Percentiles rank a stretch among this genome's conserved stretches.
These are phyloP conservation scores for Sciurus carolinensis DNA, from an alignment of 2,797 vertebrate species.

Conservation along the genomic window DNA sequence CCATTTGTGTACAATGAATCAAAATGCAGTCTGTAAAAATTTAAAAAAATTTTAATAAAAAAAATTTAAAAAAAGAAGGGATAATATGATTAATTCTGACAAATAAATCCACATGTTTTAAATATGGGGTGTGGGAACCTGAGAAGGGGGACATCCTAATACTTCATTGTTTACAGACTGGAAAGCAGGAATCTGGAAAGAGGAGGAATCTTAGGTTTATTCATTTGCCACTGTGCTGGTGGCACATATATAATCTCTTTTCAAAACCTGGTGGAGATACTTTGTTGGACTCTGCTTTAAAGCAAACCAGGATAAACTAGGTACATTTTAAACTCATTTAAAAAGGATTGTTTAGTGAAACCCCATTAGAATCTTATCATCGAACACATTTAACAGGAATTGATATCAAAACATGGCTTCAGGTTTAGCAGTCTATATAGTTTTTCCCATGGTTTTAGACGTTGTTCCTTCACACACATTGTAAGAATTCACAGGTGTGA, in stretches of 20 bases:
- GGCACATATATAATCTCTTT: constrained; percentile 12
- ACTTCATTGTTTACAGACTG: constrained; percentile 48
- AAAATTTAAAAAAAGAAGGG: neutral
- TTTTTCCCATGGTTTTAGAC: neutral
- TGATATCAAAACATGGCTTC: too few species aligned
- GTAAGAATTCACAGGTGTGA: neutral
- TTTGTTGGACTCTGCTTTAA: constrained; percentile 5
- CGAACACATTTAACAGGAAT: neutral
- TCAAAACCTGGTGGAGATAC: neutral
- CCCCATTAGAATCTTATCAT: neutral
- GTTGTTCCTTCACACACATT: neutral
- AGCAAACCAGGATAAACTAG: neutral
- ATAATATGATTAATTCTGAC: constrained; percentile 70
- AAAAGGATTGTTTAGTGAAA: neutral
- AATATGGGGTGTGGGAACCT: constrained; percentile 6
- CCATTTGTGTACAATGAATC: too few species aligned
- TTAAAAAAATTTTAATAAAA: too few species aligned
- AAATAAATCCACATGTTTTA: constrained; percentile 72
- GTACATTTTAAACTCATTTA: neutral
- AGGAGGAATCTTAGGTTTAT: neutral
- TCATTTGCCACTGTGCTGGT: constrained; percentile 27
- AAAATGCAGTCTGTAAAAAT: too few species aligned
- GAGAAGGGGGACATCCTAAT: constrained; percentile 16
- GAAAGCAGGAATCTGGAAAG: constrained; percentile 13
- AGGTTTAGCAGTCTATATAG: neutral